These are phyloP conservation scores for Diprion similis DNA, from an alignment of 1,140 invertebrate species.

Conservation along the genomic window DNA sequence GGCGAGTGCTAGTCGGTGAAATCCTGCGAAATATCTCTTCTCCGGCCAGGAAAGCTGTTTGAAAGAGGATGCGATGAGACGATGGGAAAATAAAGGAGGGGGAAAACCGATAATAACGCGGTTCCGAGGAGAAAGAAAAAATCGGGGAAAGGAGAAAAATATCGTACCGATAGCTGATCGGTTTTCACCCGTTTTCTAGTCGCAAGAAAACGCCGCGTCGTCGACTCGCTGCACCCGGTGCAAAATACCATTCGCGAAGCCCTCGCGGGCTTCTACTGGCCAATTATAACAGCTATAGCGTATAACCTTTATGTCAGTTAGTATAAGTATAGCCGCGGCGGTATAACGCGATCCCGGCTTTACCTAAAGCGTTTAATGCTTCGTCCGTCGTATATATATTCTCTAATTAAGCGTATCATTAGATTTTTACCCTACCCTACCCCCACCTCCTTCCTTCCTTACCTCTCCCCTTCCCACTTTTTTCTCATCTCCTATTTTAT, in stretches of 20 bases:
- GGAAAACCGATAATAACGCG: too few species aligned
- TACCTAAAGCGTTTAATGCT: not conserved
- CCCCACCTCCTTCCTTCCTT: not conserved
- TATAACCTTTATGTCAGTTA: not conserved
- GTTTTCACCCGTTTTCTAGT: too few species aligned
- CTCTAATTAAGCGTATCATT: not conserved
- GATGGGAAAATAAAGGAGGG: conserved; percentile 18
- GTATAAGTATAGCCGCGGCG: not conserved
- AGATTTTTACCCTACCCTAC: not conserved
- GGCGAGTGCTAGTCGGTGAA: too few species aligned
- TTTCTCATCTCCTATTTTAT: too few species aligned
- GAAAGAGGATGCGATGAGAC: conserved; percentile 16
- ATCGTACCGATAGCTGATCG: too few species aligned
- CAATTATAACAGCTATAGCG: conserved; percentile 1
- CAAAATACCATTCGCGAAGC: too few species aligned
- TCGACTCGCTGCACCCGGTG: too few species aligned
- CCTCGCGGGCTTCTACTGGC: not conserved
- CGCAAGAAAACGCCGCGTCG: too few species aligned
- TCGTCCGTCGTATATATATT: not conserved
- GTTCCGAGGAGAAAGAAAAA: too few species aligned
- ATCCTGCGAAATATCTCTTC: too few species aligned
- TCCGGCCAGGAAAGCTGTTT: too few species aligned
- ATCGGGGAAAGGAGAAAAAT: too few species aligned
- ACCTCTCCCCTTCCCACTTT: not conserved
- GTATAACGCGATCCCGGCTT: not conserved